phyloP scores from a whole-genome alignment of 2,888 invertebrate genomes.

The Holacanthella duospinosa region DNA sequence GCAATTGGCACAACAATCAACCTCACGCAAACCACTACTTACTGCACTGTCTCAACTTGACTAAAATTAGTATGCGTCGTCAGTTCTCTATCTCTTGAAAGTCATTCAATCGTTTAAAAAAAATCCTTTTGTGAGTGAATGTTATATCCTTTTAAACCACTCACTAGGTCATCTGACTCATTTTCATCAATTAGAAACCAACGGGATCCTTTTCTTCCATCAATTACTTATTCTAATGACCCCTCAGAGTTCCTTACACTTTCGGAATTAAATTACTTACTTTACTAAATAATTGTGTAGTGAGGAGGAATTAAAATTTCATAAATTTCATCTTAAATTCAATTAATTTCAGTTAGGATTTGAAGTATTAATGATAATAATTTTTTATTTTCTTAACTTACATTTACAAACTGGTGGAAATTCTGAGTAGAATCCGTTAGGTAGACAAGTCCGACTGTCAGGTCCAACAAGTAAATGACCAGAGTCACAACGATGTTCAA shows the following conservation, averaged over 20 bases:
- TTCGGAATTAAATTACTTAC: too few relatives aligned
- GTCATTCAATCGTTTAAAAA: conserved; percentile 6
- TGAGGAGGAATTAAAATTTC: too few relatives aligned
- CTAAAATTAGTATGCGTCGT: neutral
- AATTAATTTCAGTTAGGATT: too few relatives aligned
- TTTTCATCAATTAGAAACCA: neutral
- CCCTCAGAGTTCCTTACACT: neutral
- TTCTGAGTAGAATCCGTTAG: conserved; percentile 86
- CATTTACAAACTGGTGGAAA: conserved; percentile 88
- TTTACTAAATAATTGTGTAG: too few relatives aligned
- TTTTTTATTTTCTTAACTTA: too few relatives aligned
- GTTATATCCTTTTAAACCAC: neutral
- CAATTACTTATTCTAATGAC: neutral
- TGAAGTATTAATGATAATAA: too few relatives aligned
- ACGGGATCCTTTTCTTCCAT: neutral
- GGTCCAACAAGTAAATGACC: conserved; percentile 82
- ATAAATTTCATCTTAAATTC: too few relatives aligned
- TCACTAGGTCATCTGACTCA: neutral
- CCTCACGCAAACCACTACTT: neutral
- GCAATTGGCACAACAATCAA: neutral
- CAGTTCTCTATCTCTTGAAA: too few relatives aligned
- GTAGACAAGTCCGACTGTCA: conserved; percentile 66
- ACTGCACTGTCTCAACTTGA: too few relatives aligned
- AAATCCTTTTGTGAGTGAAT: neutral
- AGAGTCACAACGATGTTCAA: conserved; percentile 73